A percentile compares a stretch with the other conserved stretches of the same genome.
Evolutionary conservation across 2,888 invertebrate species (phyloP).

Genomic region (Nemotelus nigrinus): DNA sequence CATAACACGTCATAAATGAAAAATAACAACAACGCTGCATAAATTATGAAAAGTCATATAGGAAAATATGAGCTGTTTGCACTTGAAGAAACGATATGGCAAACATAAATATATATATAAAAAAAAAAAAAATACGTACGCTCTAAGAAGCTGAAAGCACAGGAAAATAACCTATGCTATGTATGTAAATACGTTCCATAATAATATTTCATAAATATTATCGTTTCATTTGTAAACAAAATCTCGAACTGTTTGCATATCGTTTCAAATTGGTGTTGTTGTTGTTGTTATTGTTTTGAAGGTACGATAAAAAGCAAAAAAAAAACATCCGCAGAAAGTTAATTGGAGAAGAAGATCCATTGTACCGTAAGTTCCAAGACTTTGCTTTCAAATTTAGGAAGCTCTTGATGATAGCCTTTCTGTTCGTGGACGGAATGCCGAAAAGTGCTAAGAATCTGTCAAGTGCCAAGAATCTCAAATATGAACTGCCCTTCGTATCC

Average conservation of each 20-base stretch:
- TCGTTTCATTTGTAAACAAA: conserved; percentile 37
- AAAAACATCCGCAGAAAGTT: no score
- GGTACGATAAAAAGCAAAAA: background rate
- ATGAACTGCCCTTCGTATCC: no score
- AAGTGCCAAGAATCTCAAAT: no score
- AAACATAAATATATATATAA: no score
- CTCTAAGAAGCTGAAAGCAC: no score
- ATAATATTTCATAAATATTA: conserved; percentile 11
- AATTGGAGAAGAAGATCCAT: no score
- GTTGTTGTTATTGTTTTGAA: background rate
- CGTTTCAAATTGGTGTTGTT: background rate
- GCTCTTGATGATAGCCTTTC: background rate
- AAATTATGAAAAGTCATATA: conserved; percentile 13
- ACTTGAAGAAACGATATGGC: background rate
- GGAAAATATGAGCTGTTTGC: conserved; percentile 15
- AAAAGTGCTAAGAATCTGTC: no score
- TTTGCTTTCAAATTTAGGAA: no score
- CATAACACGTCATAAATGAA: background rate
- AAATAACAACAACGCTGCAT: background rate
- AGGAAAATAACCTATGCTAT: background rate
- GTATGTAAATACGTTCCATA: conserved; percentile 2
- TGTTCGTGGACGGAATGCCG: background rate
- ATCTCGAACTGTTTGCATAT: conserved; percentile 32
- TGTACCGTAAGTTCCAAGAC: no score
- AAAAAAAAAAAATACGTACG: no score